A percentile compares a stretch with the other conserved stretches of the same genome.
Conservation (phyloP, 2,113 vertebrate genomes). For the Pachyramphus minor region DNA sequence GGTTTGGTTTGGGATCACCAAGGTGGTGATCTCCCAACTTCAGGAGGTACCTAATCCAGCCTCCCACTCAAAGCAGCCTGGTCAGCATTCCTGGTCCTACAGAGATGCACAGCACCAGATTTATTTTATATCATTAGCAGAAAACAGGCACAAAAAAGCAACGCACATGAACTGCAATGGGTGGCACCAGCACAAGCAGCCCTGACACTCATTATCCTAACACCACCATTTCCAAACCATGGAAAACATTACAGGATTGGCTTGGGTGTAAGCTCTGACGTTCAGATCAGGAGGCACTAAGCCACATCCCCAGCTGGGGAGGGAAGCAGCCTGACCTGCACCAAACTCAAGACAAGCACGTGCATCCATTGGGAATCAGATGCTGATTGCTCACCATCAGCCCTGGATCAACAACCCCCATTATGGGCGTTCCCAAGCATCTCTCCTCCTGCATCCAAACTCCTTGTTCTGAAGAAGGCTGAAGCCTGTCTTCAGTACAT, state of each 20-base stretch:
- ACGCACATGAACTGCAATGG: not conserved
- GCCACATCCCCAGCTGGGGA: not conserved
- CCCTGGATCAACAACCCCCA: not conserved
- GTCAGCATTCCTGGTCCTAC: not conserved
- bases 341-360: fast-evolving
- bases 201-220: not conserved
- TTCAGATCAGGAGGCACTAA: not conserved
- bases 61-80: not conserved
- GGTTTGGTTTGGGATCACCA: not conserved
- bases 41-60: not conserved
- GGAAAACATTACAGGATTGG: not conserved
- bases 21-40: not conserved
- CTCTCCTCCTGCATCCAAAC: not conserved
- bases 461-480: not conserved
- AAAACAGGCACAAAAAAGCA: not conserved
- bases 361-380: fast-evolving
- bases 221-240: not conserved
- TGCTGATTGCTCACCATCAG: not conserved
- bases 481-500: not conserved
- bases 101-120: not conserved
- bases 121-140: not conserved
- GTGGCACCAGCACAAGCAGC: not conserved
- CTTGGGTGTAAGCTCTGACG: not conserved
- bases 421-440: fast-evolving
- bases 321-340: not conserved